These are phyloP conservation scores for Cephus runcator DNA, from an alignment of 2,888 invertebrate species.

Conservation along the genomic window DNA sequence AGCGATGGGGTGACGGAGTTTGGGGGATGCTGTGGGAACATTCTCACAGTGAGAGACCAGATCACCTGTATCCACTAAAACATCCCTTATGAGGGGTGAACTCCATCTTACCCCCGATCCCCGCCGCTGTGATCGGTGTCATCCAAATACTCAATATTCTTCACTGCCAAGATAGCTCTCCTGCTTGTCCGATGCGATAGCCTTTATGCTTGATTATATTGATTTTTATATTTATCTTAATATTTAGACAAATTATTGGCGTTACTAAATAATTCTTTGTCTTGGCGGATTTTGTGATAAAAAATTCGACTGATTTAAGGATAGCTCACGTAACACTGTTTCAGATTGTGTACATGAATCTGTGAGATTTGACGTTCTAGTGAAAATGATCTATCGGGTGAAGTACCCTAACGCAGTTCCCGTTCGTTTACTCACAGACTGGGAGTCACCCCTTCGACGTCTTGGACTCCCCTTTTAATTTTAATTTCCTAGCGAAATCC, in stretches of 20 bases:
- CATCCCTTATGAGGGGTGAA: background rate
- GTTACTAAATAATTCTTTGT: background rate
- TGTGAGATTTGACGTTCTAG: background rate
- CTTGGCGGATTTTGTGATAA: accelerated
- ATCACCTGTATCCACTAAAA: constrained; percentile 59
- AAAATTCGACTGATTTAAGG: background rate
- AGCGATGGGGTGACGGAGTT: constrained; percentile 49
- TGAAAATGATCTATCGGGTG: background rate
- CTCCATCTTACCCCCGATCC: background rate
- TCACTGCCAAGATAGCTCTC: background rate
- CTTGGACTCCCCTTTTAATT: constrained; percentile 24
- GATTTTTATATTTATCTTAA: background rate
- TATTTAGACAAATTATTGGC: background rate
- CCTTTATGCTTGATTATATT: background rate
- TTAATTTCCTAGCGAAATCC: constrained; percentile 60
- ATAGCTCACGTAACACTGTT: background rate
- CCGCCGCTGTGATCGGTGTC: background rate
- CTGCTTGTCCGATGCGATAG: background rate
- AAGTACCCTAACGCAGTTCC: background rate
- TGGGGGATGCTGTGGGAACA: constrained; percentile 60
- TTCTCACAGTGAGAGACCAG: constrained; percentile 53
- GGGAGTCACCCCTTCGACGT: background rate
- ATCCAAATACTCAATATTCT: background rate
- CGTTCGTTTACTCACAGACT: background rate
- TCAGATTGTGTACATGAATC: background rate